Evolutionary conservation across 2,888 invertebrate species (phyloP).

Genomic region (Plutella xylostella): DNA sequence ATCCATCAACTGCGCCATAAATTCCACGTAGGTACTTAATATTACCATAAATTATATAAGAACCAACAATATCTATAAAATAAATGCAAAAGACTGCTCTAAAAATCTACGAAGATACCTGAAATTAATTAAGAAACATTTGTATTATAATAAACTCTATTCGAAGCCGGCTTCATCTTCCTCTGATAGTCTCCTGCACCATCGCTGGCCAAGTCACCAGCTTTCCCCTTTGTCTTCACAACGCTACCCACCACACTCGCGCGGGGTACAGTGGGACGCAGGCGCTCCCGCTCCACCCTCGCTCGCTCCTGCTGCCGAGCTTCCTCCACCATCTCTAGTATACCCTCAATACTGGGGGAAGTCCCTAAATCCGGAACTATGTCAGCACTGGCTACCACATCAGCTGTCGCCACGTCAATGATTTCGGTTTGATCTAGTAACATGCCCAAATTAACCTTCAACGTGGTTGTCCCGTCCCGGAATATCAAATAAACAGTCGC

Average conservation of each 20-base stretch:
- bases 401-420: constrained; percentile 40
- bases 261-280: too few relatives aligned
- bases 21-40: too few relatives aligned
- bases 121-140: not conserved
- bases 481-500: constrained; percentile 48
- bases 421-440: constrained; percentile 61
- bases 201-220: too few relatives aligned
- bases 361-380: too few relatives aligned
- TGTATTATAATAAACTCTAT: not conserved
- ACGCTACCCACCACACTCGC: too few relatives aligned
- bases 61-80: too few relatives aligned
- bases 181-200: too few relatives aligned
- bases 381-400: constrained; percentile 35
- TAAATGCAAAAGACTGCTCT: too few relatives aligned
- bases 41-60: too few relatives aligned
- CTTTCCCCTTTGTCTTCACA: too few relatives aligned
- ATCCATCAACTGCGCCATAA: too few relatives aligned
- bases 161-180: not conserved
- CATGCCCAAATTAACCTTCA: constrained; percentile 60
- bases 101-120: too few relatives aligned
- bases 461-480: constrained; percentile 45
- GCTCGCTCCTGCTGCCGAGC: constrained; percentile 37
- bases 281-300: constrained; percentile 31
- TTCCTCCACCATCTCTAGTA: constrained; percentile 39
- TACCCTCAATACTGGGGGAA: constrained; percentile 40